Percentiles rank a stretch among this genome's conserved stretches.
Conservation (phyloP, 2,797 vertebrate genomes). For the Enoplosus armatus region DNA sequence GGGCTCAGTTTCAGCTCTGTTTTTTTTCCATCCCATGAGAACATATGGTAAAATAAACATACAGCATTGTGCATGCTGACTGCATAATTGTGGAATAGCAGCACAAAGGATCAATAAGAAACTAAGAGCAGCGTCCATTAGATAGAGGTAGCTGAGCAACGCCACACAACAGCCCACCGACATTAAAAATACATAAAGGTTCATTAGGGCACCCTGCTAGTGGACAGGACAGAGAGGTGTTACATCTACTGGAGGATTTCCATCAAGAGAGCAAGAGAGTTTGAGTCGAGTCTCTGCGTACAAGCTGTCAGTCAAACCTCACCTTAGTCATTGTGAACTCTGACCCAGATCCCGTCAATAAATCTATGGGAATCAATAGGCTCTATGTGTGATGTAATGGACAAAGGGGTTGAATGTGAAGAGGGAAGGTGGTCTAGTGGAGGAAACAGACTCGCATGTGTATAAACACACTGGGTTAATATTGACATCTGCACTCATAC, state of each 20-base stretch:
- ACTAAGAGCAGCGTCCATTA: slow-evolving; percentile 76
- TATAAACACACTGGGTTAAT: slow-evolving; percentile 56
- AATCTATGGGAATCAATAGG: slow-evolving; percentile 78
- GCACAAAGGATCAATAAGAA: slow-evolving; percentile 71
- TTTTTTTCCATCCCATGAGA: slow-evolving; percentile 54
- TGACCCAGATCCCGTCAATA: slow-evolving; percentile 81
- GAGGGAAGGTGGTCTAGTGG: slow-evolving; percentile 44
- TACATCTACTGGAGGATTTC: slow-evolving; percentile 52
- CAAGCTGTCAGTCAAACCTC: slow-evolving; percentile 70
- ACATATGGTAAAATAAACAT: slow-evolving; percentile 33
- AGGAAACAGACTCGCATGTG: slow-evolving; percentile 66
- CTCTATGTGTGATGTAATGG: slow-evolving; percentile 72
- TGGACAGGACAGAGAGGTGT: slow-evolving; percentile 62
- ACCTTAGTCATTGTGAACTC: slow-evolving; percentile 74
- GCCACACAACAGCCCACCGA: slow-evolving; percentile 50
- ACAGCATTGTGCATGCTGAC: slow-evolving; percentile 52
- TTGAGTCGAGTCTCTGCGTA: slow-evolving; percentile 39
- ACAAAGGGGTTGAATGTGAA: slow-evolving; percentile 54
- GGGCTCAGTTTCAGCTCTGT: slow-evolving; percentile 38
- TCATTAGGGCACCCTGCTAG: slow-evolving; percentile 68
- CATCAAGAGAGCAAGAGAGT: slow-evolving; percentile 37
- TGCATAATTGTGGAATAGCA: slow-evolving; percentile 66
- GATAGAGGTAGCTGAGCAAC: slow-evolving; percentile 42
- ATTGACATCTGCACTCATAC: slow-evolving; percentile 38
- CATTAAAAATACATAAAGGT: slow-evolving; percentile 83